Evolutionary conservation across 23 tunicate genomes (phyloP).

Genomic region (Trididemnum nubilum): DNA sequence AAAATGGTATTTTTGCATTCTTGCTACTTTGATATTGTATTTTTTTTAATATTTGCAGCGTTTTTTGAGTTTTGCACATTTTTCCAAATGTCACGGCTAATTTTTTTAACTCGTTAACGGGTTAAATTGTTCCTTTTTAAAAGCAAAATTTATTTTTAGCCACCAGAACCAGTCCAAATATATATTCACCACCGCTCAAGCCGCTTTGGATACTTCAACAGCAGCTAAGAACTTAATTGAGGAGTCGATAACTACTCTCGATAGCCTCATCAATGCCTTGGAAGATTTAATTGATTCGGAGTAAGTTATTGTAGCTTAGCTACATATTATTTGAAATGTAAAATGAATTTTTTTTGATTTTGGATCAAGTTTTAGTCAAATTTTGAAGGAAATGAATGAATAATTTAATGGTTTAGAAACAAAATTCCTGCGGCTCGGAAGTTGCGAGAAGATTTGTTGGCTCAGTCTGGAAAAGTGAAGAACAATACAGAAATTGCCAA

Average conservation of each 20-base stretch:
- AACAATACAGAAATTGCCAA: slow-evolving; percentile 71
- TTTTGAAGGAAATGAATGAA: neutral
- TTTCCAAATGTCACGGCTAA: too few species aligned
- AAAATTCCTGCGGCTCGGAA: slow-evolving; percentile 64
- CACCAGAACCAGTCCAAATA: slow-evolving; percentile 41
- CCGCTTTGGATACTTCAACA: slow-evolving; percentile 77
- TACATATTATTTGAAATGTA: too few species aligned
- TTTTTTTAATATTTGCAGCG: too few species aligned
- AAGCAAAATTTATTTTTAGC: neutral
- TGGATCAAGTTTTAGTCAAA: too few species aligned
- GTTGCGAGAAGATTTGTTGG: slow-evolving; percentile 52
- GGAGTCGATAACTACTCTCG: slow-evolving; percentile 64
- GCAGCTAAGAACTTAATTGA: slow-evolving; percentile 64
- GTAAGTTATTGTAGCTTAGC: too few species aligned
- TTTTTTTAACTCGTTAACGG: too few species aligned
- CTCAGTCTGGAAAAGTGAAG: slow-evolving; percentile 36
- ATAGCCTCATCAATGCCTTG: slow-evolving; percentile 38
- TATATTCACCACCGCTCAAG: slow-evolving; percentile 58
- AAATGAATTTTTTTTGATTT: neutral
- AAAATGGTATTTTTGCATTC: too few species aligned
- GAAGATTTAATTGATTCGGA: slow-evolving; percentile 62
- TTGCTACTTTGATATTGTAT: too few species aligned
- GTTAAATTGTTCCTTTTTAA: too few species aligned
- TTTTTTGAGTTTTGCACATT: too few species aligned
- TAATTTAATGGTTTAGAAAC: slow-evolving; percentile 29